Conservation (phyloP, 92 coral and sea anemone species). For the Paragorgia papillata region DNA sequence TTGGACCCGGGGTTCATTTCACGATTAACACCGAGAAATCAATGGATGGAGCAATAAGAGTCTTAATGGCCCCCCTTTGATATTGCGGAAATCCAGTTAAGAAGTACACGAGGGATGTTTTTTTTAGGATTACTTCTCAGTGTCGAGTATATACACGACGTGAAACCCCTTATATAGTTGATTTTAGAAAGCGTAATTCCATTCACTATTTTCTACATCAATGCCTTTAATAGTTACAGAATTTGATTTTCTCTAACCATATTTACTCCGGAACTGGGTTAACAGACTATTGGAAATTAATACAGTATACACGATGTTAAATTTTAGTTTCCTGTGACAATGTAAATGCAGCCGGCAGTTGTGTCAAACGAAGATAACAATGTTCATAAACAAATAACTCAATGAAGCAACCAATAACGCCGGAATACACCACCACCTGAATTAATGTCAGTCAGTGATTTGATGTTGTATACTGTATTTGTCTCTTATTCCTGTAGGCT, state of each 20-base stretch:
- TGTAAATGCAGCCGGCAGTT: not conserved
- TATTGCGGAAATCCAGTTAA: not conserved
- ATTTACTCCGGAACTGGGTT: constrained; percentile 24
- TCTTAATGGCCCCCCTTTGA: not conserved
- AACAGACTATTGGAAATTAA: not conserved
- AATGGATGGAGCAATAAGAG: too few relatives aligned
- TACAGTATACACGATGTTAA: not conserved
- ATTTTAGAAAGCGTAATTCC: constrained; percentile 23
- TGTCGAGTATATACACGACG: not conserved
- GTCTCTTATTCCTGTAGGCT: not conserved
- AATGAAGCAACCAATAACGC: not conserved
- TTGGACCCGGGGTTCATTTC: too few relatives aligned
- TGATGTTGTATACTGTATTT: too few relatives aligned
- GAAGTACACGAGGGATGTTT: not conserved
- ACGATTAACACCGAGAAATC: too few relatives aligned
- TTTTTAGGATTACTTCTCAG: not conserved
- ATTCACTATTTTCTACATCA: constrained; percentile 24
- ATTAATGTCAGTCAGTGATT: too few relatives aligned
- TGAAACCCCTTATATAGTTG: not conserved
- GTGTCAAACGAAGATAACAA: not conserved
- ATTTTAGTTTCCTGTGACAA: not conserved
- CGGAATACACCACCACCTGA: too few relatives aligned
- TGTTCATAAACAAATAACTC: not conserved
- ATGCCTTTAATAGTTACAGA: constrained; percentile 2
- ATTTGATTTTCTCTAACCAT: not conserved